Base-by-base conservation (phyloP, 23 tunicate genomes). In the Trididemnum clinides region DNA sequence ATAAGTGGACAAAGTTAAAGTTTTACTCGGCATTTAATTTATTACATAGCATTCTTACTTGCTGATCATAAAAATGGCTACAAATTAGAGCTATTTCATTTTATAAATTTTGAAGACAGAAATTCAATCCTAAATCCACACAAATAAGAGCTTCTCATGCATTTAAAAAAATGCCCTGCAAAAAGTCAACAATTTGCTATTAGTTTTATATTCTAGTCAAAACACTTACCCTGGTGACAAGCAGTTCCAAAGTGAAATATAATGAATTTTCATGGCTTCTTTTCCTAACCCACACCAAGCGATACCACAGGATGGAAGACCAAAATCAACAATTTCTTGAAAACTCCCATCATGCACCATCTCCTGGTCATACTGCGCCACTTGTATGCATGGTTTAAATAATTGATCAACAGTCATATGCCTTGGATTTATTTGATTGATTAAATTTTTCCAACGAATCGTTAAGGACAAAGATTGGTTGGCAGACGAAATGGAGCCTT, bases 241-340 rank as follows among this genome's bases (percentile, higher is more conserved):
- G 51, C 86, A 64, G 0, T 81, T 65, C 95, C 95, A 90, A 1
- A 84, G 75, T 20, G 95, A 85, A 19, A 85, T 83, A 22, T 30
- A 21, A 18, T 59, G 21, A 19, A 71, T 31, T 63, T 34, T 51
- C 35, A 82, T 33, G 21, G 51, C 33, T 1, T 80, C 65, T 2
- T 51, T 59, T 19, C 73, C 78, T 30, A 78, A 78, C n/a, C 95
- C 95, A 32, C 79, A 69, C 95, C 95, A 90, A 33, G 29, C 71
- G 3, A 90, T 15, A 1, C 64, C 95, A 39, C 95, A 90, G 23
- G 39, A 69, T 18, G 95, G 95, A 50, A 90, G 31, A 27, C 38
- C 84, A 12, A 64, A 57, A 34, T 57, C 59, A 0, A 85, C 51
- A 4, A 90, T 58, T 79, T 90, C 95, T 33, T 85, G 95, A 63